Evolutionary conservation across 2,888 invertebrate genomes (phyloP).

Genomic region (Invenusta paracnida): DNA sequence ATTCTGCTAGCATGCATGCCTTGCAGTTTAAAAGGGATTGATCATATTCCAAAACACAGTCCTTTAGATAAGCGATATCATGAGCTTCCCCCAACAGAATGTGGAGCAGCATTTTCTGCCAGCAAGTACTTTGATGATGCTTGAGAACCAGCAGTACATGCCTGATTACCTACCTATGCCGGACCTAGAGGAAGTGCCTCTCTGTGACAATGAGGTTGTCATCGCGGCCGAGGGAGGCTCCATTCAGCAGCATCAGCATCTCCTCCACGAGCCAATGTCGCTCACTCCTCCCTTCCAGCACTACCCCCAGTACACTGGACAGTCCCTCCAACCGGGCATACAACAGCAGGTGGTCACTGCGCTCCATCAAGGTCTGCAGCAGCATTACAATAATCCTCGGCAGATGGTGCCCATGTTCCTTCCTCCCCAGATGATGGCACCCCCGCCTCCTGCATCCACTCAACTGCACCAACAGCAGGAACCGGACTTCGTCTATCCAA

Average conservation of each 20-base stretch:
- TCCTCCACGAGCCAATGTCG: neutral
- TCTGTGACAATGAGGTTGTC: constrained; percentile 12
- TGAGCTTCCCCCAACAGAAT: neutral
- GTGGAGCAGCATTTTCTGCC: neutral
- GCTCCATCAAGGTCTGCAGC: neutral
- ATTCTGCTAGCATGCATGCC: too few species aligned
- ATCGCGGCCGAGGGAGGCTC: constrained; percentile 22
- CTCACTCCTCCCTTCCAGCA: constrained; percentile 1
- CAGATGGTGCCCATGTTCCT: neutral
- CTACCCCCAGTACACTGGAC: neutral
- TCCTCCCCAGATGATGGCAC: neutral
- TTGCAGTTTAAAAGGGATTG: too few species aligned
- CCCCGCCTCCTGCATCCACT: neutral
- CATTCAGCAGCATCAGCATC: neutral
- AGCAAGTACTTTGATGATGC: neutral
- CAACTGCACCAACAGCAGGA: constrained; percentile 30
- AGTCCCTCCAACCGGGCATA: neutral
- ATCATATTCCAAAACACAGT: too few species aligned
- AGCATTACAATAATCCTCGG: neutral
- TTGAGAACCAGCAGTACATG: neutral
- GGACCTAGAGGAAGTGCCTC: constrained; percentile 3
- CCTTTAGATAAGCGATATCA: too few species aligned
- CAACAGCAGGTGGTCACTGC: neutral
- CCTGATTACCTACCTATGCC: constrained; percentile 3
- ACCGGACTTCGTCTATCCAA: constrained; percentile 26